Evolutionary conservation across 2,797 vertebrate species (phyloP), one percentile per base, ranked within the genome.

Genomic region (Steatocranus sp.): DNA sequence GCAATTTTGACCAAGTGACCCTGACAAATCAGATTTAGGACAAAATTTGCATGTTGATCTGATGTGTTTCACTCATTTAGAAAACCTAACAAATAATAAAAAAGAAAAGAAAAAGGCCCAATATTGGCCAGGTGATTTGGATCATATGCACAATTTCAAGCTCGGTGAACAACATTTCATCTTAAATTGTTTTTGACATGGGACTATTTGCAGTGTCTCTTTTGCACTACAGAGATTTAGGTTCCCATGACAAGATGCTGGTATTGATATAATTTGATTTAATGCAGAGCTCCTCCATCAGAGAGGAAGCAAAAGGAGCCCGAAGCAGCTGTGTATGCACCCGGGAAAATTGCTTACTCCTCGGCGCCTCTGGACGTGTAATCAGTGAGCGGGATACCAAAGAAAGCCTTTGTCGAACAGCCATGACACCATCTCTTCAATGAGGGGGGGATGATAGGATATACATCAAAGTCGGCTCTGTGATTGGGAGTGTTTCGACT

Each of bases 251-350:
- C 82, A 86, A 48, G 50, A 73, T 27, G 50, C 50, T 54, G 80
- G 76, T 81, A 87, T 87, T 82, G 83, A 87, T 83, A 75, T 38
- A 68, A 86, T 58, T 53, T 85, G 82, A 83, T 78, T 90, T 81
- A 84, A 88, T 83, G 82, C 63, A 23, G 43, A 68, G 83, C 43
- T 80, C 76, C 81, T 75, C 75, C 76, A 63, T 70, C 74, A 23
- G 70, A 75, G 80, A 74, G 14, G 76, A 77, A 54, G 56, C 38
- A 58, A 38, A 43, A 79, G 51, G 48, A 76, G 34, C 75, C 2
- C 36, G 76, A 54, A 83, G 79, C 4, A 17, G 41, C 41, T 75
- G 32, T 3, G 43, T 73, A 9, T 68, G 78, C 5, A 3, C 48
- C 8, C 1, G 25, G 75, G 76, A 76, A 83, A 84, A 88, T 83